Conservation (phyloP, 2,888 invertebrate genomes). For the Ornithoptera priamus region DNA sequence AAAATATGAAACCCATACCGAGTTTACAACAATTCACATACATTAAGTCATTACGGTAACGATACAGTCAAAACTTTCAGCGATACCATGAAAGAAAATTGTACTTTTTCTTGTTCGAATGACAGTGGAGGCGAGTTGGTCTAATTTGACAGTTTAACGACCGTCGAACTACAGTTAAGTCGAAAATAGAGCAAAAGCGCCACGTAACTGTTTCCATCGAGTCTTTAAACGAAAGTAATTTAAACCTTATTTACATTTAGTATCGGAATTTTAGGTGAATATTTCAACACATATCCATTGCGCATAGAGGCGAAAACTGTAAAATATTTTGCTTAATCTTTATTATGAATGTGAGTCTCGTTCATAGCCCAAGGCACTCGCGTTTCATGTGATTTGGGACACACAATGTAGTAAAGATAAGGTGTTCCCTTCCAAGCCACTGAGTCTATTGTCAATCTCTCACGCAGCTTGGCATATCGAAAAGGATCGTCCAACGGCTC, state of each 20-base stretch:
- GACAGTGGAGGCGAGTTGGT: conserved; percentile 55
- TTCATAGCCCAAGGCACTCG: conserved; percentile 64
- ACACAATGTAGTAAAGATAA: conserved; percentile 77
- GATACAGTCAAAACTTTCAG: conserved; percentile 55
- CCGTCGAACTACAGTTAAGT: conserved; percentile 49
- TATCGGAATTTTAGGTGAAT: conserved; percentile 34
- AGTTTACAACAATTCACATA: conserved; percentile 22
- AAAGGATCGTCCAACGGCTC: conserved; percentile 54
- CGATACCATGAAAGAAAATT: conserved; percentile 65
- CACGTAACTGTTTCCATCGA: conserved; percentile 37
- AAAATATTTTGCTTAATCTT: conserved; percentile 53
- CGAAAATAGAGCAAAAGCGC: conserved; percentile 41
- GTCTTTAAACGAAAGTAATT: conserved; percentile 43
- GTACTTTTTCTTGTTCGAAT: conserved; percentile 61
- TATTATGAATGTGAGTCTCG: conserved; percentile 70
- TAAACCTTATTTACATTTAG: conserved; percentile 41
- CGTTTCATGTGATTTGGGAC: conserved; percentile 73
- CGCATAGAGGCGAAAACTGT: conserved; percentile 34
- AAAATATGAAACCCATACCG: conserved; percentile 3
- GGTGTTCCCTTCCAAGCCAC: conserved; percentile 73
- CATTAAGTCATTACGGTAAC: conserved; percentile 39
- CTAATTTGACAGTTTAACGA: conserved; percentile 67
- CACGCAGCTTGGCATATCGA: conserved; percentile 64
- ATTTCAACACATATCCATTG: conserved; percentile 19
- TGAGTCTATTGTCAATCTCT: conserved; percentile 74